Conservation (phyloP, 2,797 vertebrate genomes). For the Typhlichthys eigenmanni region DNA sequence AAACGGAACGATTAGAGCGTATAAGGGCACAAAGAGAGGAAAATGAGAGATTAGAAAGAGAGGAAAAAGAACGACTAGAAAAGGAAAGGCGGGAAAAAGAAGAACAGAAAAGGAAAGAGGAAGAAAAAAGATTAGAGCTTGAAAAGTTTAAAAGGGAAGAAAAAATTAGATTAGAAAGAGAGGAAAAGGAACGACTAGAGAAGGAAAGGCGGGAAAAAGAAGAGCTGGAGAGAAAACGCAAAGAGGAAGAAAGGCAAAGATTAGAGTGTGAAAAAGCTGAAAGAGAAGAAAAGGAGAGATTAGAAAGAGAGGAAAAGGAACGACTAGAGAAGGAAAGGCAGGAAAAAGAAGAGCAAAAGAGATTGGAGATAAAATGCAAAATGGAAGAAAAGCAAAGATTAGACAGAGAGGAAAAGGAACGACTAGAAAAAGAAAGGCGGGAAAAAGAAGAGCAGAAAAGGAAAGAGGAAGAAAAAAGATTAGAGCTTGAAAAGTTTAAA, state of each 20-base stretch:
- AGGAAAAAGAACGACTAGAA: neutral
- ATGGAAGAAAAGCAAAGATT: conserved; percentile 24
- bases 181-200: conserved; percentile 3
- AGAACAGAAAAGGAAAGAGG: conserved; percentile 1
- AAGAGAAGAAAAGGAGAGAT: neutral
- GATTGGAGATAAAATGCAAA: conserved; percentile 6
- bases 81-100: conserved; percentile 9
- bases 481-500: neutral
- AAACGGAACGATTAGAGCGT: conserved; percentile 1
- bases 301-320: conserved; percentile 4
- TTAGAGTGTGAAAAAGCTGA: conserved; percentile 6
- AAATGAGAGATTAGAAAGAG: conserved; percentile 11
- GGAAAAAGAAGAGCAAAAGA: conserved; percentile 12
- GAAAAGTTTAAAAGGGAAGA: conserved; percentile 5
- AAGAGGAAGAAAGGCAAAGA: conserved; percentile 5
- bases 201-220: conserved; percentile 1
- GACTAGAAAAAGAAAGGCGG: conserved; percentile 8
- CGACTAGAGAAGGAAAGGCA: conserved; percentile 7
- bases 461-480: conserved; percentile 6
- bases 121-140: conserved; percentile 6
- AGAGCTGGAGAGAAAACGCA: neutral
- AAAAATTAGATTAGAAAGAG: conserved; percentile 12
- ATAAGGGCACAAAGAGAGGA: conserved; percentile 4
- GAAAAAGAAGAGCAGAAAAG: conserved; percentile 25
- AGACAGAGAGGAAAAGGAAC: conserved; percentile 19